Conservation (phyloP, 2,888 invertebrate genomes). For the Melanchra persicariae region DNA sequence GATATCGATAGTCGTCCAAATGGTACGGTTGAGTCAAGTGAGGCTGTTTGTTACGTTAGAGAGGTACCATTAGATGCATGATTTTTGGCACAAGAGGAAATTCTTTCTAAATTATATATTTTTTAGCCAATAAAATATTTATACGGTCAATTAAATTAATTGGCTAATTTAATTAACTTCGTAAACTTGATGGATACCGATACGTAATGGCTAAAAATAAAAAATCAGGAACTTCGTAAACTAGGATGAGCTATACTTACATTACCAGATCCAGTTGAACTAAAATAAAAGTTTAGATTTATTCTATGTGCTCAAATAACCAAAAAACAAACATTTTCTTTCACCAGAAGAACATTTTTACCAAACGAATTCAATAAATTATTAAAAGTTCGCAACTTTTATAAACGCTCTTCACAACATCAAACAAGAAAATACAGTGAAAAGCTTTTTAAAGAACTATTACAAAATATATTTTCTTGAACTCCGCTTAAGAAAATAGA, state of each 20-base stretch:
- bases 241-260: too few relatives aligned
- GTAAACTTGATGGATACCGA: too few relatives aligned
- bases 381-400: slow-evolving; percentile 14
- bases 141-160: too few relatives aligned
- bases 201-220: too few relatives aligned
- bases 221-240: too few relatives aligned
- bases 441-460: slow-evolving; percentile 22
- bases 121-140: background rate
- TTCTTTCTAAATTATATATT: background rate
- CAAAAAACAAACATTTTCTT: too few relatives aligned
- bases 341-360: background rate
- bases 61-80: slow-evolving; percentile 1
- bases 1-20: slow-evolving; percentile 22
- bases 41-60: slow-evolving; percentile 3
- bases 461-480: slow-evolving; percentile 10
- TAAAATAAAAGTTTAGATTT: too few relatives aligned
- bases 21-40: slow-evolving; percentile 7
- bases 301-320: too few relatives aligned
- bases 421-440: background rate
- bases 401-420: slow-evolving; percentile 1
- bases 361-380: slow-evolving; percentile 3
- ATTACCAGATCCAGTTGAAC: too few relatives aligned
- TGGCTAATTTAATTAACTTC: too few relatives aligned
- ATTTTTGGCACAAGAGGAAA: background rate
- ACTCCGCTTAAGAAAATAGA: background rate